Evolutionary conservation across 2,888 invertebrate genomes (phyloP), one percentile per base, ranked within the genome.

Genomic region (Drosophila basisetae): DNA sequence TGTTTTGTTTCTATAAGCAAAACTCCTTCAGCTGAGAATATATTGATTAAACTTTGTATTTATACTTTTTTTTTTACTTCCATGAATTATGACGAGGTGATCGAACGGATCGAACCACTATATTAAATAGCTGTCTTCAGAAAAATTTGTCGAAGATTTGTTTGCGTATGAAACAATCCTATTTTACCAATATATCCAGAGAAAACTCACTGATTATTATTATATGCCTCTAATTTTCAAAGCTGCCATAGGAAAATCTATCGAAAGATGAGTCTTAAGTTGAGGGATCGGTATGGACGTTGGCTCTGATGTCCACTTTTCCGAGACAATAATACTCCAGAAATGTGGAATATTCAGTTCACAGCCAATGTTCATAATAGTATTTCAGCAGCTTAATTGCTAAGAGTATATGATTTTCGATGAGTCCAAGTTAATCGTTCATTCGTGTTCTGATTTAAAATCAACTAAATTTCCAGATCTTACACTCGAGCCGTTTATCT

Each of bases 31-130:
- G n/a, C 10, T 41, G n/a, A 11, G 41, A 2, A 11, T 41, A 4
- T n/a, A 2, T 5, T 41, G 4, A 41, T 41, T 9, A n/a, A 5
- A 11, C n/a, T 41, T 41, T 2, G 11, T 11, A n/a, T 41, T 11
- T 11, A 41, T 11, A 5, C 11, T 5, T 0, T 4, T 10, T 4
- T 10, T 3, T 11, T 39, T 18, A 41, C 11, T 22, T 41, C n/a
- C 41, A 0, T 41, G 10, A 10, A 0, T n/a, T 11, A n/a, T n/a
- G 41, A n/a, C 10, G 0, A 10, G n/a, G n/a, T 0, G 10, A 10
- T 41, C n/a, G 41, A 41, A 6, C 11, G 6, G n/a, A 43, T 43
- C 43, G 22, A 43, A 22, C 13, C 13, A 43, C 13, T 22, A 6
- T 43, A 6, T 43, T 13, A 43, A 10, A n/a, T 41, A 9, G 10